Base-by-base conservation (phyloP, 2,113 vertebrate species). In the Theropithecus gelada region DNA sequence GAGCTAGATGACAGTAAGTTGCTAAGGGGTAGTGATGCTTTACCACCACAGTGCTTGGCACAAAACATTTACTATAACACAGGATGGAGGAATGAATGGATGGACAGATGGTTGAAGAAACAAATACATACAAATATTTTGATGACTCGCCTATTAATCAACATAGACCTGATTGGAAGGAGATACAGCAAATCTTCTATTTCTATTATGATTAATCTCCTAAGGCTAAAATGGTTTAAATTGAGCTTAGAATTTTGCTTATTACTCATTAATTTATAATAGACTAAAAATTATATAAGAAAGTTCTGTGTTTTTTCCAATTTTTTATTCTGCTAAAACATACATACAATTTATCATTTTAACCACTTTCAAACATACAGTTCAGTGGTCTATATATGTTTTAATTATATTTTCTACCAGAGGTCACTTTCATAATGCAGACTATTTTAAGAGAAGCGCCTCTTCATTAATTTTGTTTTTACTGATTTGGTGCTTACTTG, bases 141-240 rank as follows among this genome's bases (percentile, higher is more conserved):
- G 35, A 73, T 87, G 73, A 87, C n/a, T 66, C n/a, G 48, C 68
- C 30, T 89, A 38, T 84, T 45, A 82, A 79, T 9, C 35, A 91
- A 66, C 48, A 59, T n/a, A 93, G 8, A 59, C 17, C 3, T 72
- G 22, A 76, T 88, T 57, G 75, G 35, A 93, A 84, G 75, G n/a
- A 94, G 55, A 32, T 52, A 30, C 0, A 45, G 12, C n/a, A 93
- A 35, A 64, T 87, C n/a, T 93, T 78, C 32, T 84, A 35, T 57
- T 92, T 85, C n/a, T 92, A 92, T 32, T 88, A 89, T 66, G 86
- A 86, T 17, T 38, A 90, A 79, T 40, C 40, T 94, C 92, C 78
- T 90, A 79, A 84, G 6, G 61, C 83, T 95, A 92, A 91, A 96
- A 94, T 61, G 30, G 73, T 70, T 50, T 73, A 95, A 7, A 40